Evolutionary conservation across 1,140 invertebrate species (phyloP).

Genomic region (Oreohelix idahoensis): DNA sequence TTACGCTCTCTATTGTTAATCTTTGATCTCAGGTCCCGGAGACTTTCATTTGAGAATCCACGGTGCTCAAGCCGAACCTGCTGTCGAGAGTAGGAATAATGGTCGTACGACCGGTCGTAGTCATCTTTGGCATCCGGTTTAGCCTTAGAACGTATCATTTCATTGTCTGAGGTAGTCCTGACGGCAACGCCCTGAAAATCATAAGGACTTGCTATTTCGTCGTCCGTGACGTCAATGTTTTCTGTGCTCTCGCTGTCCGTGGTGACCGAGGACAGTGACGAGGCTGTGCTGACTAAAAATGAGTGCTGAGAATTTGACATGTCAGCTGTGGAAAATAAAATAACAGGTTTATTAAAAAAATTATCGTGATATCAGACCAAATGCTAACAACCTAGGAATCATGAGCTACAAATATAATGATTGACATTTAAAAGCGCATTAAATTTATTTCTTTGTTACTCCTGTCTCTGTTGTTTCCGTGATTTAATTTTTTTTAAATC

Average conservation of each 20-base stretch:
- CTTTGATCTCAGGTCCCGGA: slow-evolving; percentile 49
- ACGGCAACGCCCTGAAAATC: not conserved
- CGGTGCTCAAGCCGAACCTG: not conserved
- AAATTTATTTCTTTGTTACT: no score
- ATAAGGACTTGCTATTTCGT: not conserved
- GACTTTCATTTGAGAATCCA: slow-evolving; percentile 33
- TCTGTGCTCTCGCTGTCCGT: slow-evolving; percentile 15
- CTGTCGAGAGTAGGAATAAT: not conserved
- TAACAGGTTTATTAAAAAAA: no score
- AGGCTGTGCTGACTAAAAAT: not conserved
- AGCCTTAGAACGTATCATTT: not conserved
- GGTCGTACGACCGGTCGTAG: not conserved
- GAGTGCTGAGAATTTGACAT: not conserved
- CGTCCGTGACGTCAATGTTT: slow-evolving; percentile 29
- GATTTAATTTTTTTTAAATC: no score
- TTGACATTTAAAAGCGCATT: no score
- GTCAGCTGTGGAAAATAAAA: not conserved
- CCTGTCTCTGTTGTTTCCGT: no score
- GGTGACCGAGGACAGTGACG: not conserved
- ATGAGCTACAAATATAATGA: no score
- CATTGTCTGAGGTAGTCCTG: not conserved
- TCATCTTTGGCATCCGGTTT: not conserved
- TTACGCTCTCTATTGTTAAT: slow-evolving; percentile 68
- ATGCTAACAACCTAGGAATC: no score
- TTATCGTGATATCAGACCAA: no score